Evolutionary conservation across 2,888 invertebrate species (phyloP).

Genomic region (Clostera curtula): DNA sequence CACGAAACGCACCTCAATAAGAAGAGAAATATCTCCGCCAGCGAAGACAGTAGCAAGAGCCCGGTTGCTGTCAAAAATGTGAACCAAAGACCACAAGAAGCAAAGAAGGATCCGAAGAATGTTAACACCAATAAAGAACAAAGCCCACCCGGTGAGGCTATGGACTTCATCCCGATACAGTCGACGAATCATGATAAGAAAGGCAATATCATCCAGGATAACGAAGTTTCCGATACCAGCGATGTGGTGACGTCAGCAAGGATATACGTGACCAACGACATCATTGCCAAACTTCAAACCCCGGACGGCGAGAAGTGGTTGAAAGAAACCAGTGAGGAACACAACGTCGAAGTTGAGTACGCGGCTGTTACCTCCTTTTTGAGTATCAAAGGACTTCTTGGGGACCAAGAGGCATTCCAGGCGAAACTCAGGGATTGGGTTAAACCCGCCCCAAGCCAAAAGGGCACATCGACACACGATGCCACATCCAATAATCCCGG

Average conservation of each 20-base stretch:
- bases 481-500: slow-evolving; percentile 17
- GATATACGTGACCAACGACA: slow-evolving; percentile 64
- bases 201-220: slow-evolving; percentile 63
- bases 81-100: slow-evolving; percentile 16
- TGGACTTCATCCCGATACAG: slow-evolving; percentile 41
- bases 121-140: slow-evolving; percentile 14
- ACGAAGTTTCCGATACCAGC: slow-evolving; percentile 63
- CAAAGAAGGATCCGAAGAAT: slow-evolving; percentile 12
- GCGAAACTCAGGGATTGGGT: slow-evolving; percentile 56
- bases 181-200: slow-evolving; percentile 51
- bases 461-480: slow-evolving; percentile 11
- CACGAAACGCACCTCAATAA: slow-evolving; percentile 48
- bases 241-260: slow-evolving; percentile 57
- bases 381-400: slow-evolving; percentile 62
- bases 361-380: slow-evolving; percentile 50
- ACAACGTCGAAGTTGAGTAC: slow-evolving; percentile 47
- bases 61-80: too few species aligned
- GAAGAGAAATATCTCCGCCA: slow-evolving; percentile 35
- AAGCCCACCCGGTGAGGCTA: slow-evolving; percentile 27
- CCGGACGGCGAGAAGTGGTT: slow-evolving; percentile 65
- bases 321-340: slow-evolving; percentile 36
- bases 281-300: slow-evolving; percentile 59
- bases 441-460: too few species aligned
- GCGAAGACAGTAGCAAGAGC: too few species aligned
- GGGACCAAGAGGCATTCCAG: slow-evolving; percentile 70